Conservation (phyloP, 2,888 invertebrate species). For the Aspidiotus destructor region DNA sequence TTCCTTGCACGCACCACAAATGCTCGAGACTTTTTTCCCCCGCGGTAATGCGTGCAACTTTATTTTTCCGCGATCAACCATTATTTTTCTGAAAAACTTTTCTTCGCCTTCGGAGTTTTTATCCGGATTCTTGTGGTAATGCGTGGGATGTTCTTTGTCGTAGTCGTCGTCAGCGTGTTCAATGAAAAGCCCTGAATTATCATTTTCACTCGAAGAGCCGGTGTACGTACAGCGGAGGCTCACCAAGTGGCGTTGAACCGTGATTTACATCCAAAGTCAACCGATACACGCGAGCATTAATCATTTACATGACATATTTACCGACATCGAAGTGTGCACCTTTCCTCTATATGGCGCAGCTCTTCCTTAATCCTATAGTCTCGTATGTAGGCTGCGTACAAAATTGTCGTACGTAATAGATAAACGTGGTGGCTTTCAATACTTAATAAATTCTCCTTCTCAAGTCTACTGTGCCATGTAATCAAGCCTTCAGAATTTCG, state of each 20-base stretch:
- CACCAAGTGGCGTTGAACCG: conserved; percentile 4
- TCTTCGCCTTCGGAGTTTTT: too few species aligned
- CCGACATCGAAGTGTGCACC: conserved; percentile 6
- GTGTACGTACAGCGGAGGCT: not conserved
- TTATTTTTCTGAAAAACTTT: too few species aligned
- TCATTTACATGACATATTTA: conserved; percentile 27
- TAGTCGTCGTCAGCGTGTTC: too few species aligned
- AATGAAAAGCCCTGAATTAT: not conserved
- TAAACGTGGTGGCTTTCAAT: not conserved
- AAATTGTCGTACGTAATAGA: not conserved
- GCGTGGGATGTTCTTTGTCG: not conserved
- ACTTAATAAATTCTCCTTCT: not conserved
- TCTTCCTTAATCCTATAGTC: too few species aligned
- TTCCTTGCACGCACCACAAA: too few species aligned
- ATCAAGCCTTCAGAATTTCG: too few species aligned
- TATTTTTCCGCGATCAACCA: too few species aligned
- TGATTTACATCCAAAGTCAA: conserved; percentile 25
- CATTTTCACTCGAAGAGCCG: not conserved
- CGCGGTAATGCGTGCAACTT: too few species aligned
- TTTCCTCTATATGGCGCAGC: not conserved
- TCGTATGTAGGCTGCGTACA: not conserved
- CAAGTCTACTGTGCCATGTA: not conserved
- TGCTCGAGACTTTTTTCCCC: too few species aligned
- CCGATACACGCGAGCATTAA: conserved; percentile 29
- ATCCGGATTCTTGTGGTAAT: not conserved